A percentile compares a stretch with the other conserved stretches of the same genome.
phyloP scores from a whole-genome alignment of 2,888 invertebrate genomes.

The Thecocarcelia acutangulata region DNA sequence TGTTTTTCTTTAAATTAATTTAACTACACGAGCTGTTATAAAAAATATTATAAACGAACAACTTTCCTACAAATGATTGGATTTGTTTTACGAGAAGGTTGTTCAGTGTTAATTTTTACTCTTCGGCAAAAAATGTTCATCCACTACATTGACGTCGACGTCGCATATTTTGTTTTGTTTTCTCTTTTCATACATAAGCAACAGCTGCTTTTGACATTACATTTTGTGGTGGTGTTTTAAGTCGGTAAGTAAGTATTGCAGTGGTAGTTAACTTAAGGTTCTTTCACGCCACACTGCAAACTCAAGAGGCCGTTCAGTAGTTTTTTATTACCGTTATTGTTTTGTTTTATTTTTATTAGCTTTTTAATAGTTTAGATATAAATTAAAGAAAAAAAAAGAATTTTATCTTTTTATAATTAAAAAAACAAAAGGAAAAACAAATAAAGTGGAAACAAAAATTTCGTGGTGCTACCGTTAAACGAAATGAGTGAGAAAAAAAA shows the following conservation, averaged over 20 bases:
- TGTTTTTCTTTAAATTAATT: slow-evolving; percentile 19
- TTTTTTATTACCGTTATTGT: too few relatives aligned
- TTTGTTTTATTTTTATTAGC: too few relatives aligned
- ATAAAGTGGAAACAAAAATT: too few relatives aligned
- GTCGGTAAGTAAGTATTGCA: background rate
- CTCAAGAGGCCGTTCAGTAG: too few relatives aligned
- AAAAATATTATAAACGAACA: slow-evolving; percentile 36
- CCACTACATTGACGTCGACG: slow-evolving; percentile 5
- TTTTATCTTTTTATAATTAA: too few relatives aligned
- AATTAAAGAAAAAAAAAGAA: too few relatives aligned
- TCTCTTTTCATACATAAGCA: background rate
- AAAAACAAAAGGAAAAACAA: too few relatives aligned
- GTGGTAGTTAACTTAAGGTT: background rate
- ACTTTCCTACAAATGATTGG: slow-evolving; percentile 28
- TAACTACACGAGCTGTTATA: slow-evolving; percentile 27
- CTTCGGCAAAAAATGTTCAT: background rate
- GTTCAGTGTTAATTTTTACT: slow-evolving; percentile 34
- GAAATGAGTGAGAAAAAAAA: too few relatives aligned
- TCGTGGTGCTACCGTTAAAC: too few relatives aligned
- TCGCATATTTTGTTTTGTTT: slow-evolving; percentile 42
- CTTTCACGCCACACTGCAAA: too few relatives aligned
- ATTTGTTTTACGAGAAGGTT: slow-evolving; percentile 23
- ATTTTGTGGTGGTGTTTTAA: background rate
- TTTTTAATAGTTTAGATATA: too few relatives aligned
- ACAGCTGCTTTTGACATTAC: slow-evolving; percentile 42